Percentiles rank a stretch among this genome's conserved stretches.
phyloP scores from a whole-genome alignment of 2,797 vertebrate genomes.

The Acestrorhynchus altus region DNA sequence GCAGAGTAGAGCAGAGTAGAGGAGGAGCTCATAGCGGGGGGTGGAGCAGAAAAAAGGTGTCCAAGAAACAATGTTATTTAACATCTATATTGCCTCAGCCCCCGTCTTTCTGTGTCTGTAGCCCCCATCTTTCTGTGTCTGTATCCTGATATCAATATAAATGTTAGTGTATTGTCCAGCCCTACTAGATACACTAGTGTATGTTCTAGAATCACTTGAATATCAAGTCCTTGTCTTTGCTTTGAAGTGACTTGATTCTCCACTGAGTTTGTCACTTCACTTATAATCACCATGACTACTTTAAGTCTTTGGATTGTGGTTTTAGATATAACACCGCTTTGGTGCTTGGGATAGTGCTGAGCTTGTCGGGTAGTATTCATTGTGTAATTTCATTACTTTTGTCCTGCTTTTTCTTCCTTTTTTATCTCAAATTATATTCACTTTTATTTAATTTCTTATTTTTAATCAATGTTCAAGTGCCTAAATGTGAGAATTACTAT shows the following conservation, averaged over 20 bases:
- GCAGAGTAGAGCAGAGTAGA: no score
- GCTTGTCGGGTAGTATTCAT: background rate
- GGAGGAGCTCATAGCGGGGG: no score
- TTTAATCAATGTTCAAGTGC: background rate
- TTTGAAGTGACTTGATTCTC: background rate
- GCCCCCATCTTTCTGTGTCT: no score
- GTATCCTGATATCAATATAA: no score
- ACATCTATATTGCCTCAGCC: no score
- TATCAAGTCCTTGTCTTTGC: background rate
- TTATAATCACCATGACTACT: background rate
- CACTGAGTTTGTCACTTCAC: background rate
- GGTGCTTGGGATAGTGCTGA: background rate
- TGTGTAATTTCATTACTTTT: background rate
- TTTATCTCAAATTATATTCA: background rate
- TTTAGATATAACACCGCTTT: no score
- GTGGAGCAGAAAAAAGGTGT: no score
- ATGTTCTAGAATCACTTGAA: background rate
- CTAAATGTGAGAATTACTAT: no score
- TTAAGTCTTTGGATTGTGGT: background rate
- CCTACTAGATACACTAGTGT: background rate
- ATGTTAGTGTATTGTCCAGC: no score
- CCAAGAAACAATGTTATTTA: no score
- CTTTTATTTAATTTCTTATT: background rate
- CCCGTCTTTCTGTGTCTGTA: no score
- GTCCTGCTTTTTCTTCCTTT: background rate